Conservation (phyloP, 35 echinoderm and acorn worm genomes). For the Lytechinus variegatus region DNA sequence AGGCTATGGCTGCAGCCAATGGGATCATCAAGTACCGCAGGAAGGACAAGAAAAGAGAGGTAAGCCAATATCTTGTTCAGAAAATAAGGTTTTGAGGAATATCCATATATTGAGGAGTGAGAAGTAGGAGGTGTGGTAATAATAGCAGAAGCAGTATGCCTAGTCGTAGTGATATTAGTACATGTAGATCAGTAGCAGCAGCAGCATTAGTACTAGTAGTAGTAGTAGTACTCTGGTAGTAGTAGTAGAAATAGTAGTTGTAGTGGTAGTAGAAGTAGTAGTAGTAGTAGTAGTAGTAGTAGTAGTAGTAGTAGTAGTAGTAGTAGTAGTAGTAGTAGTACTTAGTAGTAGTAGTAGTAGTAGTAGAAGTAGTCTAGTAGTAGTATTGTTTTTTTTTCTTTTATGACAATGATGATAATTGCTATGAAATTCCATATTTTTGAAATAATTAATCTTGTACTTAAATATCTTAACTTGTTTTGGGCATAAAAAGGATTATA, state of each 20-base stretch:
- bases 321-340: no score
- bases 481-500: neutral
- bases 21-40: conserved; percentile 83
- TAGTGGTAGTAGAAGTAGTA: neutral
- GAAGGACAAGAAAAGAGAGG: conserved; percentile 93
- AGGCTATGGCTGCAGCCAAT: conserved; percentile 95
- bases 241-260: neutral
- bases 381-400: no score
- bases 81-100: no score
- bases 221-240: neutral
- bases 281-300: neutral
- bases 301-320: neutral
- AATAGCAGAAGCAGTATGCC: no score
- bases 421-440: no score
- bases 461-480: neutral
- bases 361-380: no score
- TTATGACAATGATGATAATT: no score
- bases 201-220: neutral
- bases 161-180: neutral
- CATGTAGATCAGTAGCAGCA: no score
- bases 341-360: no score
- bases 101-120: no score
- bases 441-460: no score
- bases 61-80: neutral
- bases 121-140: no score